Conservation (phyloP, 2,113 vertebrate genomes). For the Dunckerocampus dactyliophorus region DNA sequence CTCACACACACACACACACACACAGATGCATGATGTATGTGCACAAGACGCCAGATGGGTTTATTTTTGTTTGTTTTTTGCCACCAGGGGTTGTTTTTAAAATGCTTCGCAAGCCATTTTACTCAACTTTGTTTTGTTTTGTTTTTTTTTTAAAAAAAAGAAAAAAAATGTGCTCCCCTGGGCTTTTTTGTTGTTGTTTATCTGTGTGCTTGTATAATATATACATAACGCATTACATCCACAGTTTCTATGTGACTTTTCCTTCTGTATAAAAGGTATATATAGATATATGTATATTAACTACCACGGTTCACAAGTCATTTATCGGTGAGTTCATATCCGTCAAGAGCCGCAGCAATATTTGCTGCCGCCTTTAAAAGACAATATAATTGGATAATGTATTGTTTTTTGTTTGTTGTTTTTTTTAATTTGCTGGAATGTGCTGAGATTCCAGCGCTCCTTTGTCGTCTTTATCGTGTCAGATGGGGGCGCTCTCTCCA, state of each 20-base stretch:
- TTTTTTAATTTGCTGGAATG: slow-evolving; percentile 44
- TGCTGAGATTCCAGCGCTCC: slow-evolving; percentile 42
- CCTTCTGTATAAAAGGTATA: slow-evolving; percentile 77
- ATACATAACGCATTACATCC: slow-evolving; percentile 74
- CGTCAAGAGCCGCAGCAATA: slow-evolving; percentile 60
- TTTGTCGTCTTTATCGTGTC: slow-evolving; percentile 25
- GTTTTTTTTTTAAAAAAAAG: slow-evolving; percentile 31
- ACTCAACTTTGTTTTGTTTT: slow-evolving; percentile 45
- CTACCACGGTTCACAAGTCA: slow-evolving; percentile 65
- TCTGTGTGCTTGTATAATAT: slow-evolving; percentile 75
- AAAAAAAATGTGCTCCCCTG: slow-evolving; percentile 26
- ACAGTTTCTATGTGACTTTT: slow-evolving; percentile 79
- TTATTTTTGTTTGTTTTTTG: slow-evolving; percentile 22
- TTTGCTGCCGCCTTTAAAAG: slow-evolving; percentile 60
- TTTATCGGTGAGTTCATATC: slow-evolving; percentile 61
- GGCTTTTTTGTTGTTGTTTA: slow-evolving; percentile 45
- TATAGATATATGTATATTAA: slow-evolving; percentile 77
- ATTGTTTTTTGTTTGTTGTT: slow-evolving; percentile 33
- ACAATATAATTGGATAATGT: slow-evolving; percentile 46
- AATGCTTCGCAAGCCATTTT: slow-evolving; percentile 54
- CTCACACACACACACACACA: slow-evolving; percentile 33
- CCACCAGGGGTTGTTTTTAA: slow-evolving; percentile 62
- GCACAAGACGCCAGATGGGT: slow-evolving; percentile 26
- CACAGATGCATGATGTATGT: slow-evolving; percentile 63
- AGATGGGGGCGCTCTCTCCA: slow-evolving; percentile 40